Evolutionary conservation across 2,888 invertebrate genomes (phyloP), one percentile per base, ranked within the genome.

Genomic region (Amaurobius ferox): DNA sequence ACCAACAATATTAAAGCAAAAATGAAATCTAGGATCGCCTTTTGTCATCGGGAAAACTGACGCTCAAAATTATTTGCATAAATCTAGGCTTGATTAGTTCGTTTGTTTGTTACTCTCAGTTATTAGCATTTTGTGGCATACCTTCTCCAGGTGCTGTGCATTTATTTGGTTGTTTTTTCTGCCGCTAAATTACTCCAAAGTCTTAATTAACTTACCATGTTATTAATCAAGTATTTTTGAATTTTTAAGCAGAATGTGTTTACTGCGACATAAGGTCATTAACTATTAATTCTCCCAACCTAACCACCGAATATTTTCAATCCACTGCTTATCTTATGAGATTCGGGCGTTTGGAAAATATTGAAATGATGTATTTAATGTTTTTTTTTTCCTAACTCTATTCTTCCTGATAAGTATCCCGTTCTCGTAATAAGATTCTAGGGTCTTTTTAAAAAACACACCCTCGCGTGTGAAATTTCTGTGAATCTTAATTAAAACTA

Each of bases 161-260:
- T 68, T 79, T 67, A 66, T 40, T 68, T 73, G 48, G 67, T 40
- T 74, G 73, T 77, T 61, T 71, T 48, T 32, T 28, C 71, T 55
- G 35, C 13, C 44, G 26, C n/a, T 39, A 85, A 85, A 72, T 78
- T 85, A 72, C 77, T 77, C 64, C 26, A 85, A 85, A 85, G 71
- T 85, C 83, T 85, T 85, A 85, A 85, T 85, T 85, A 85, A 85
- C 83, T 85, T 78, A 72, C 76, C 77, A 85, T 77, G 83, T 85
- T 85, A 85, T 85, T 85, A 83, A 83, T 83, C 77, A 85, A 77
- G 77, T 85, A 85, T 85, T 85, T 83, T 85, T 85, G 83, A 85
- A 85, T 85, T 85, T 85, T 85, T 85, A 85, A 83, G 83, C 72
- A 77, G 72, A 66, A 48, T 55, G 55, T 77, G 83, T 85, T 85